Evolutionary conservation across 2,888 invertebrate species (phyloP).

Genomic region (Amiota communis): DNA sequence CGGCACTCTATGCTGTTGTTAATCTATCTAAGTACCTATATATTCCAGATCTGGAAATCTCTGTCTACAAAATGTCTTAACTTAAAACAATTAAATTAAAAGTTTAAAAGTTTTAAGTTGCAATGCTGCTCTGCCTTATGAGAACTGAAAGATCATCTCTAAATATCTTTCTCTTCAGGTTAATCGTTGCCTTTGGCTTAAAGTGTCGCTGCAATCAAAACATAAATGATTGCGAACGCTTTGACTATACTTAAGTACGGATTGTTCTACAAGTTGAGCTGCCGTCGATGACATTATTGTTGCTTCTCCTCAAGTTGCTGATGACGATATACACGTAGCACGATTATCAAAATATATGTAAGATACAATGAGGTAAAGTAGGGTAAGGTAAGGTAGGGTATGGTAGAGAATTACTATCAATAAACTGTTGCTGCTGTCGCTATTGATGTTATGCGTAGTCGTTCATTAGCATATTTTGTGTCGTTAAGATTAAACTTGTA

Average conservation of each 20-base stretch:
- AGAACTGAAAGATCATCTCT: too few relatives aligned
- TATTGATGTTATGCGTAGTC: not conserved
- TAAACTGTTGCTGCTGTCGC: not conserved
- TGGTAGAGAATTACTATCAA: not conserved
- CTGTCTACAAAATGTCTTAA: too few relatives aligned
- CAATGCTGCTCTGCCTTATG: too few relatives aligned
- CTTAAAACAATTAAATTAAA: too few relatives aligned
- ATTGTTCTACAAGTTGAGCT: not conserved
- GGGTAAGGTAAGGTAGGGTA: not conserved
- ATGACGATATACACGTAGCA: constrained; percentile 11
- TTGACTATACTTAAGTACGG: not conserved
- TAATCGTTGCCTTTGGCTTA: constrained; percentile 32
- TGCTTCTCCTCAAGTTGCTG: constrained; percentile 25
- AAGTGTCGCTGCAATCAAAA: constrained; percentile 50
- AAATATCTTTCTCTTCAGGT: too few relatives aligned
- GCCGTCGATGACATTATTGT: constrained; percentile 17
- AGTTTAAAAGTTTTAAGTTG: too few relatives aligned
- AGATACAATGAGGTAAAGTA: too few relatives aligned
- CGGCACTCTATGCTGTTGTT: too few relatives aligned
- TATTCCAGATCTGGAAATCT: too few relatives aligned
- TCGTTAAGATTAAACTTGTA: constrained; percentile 59
- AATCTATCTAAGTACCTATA: too few relatives aligned
- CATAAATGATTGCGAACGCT: constrained; percentile 52
- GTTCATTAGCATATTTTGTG: constrained; percentile 59
- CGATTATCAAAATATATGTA: constrained; percentile 17